Percentiles rank a stretch among this genome's conserved stretches.
These are phyloP conservation scores for Salvator merianae DNA, from an alignment of 2,113 vertebrate genomes.

Conservation along the genomic window DNA sequence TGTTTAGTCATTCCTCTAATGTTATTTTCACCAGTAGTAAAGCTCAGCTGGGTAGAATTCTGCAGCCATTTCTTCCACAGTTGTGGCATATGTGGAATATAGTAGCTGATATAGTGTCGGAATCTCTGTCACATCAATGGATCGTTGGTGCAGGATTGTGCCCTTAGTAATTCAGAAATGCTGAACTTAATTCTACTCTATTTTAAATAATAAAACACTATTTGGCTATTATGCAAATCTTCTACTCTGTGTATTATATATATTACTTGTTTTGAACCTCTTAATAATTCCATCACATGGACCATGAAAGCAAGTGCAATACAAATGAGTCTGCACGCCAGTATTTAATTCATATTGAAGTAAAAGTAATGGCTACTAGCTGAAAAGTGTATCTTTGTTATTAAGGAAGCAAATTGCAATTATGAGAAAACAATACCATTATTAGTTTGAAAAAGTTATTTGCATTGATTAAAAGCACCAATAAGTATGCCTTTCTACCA, in stretches of 20 bases:
- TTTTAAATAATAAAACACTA: conserved; percentile 8
- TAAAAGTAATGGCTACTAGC: conserved; percentile 53
- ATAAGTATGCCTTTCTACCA: conserved; percentile 72
- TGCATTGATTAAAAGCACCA: conserved; percentile 81
- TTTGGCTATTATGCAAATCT: conserved; percentile 9
- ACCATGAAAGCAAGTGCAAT: rapidly evolving
- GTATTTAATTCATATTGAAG: conserved; percentile 53
- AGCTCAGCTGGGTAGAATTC: too few species aligned
- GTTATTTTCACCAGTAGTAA: too few species aligned
- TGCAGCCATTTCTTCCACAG: too few species aligned
- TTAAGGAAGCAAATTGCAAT: conserved; percentile 75
- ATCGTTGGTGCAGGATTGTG: not conserved
- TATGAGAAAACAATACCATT: conserved; percentile 69
- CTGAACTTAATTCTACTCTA: not conserved
- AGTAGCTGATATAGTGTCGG: too few species aligned
- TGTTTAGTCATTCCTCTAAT: too few species aligned
- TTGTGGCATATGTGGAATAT: too few species aligned
- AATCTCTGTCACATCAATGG: too few species aligned
- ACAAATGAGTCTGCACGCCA: conserved; percentile 15
- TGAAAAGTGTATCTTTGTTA: conserved; percentile 71
- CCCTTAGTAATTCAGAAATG: not conserved
- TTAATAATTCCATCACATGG: not conserved
- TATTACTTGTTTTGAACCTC: not conserved
- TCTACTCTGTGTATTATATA: not conserved
- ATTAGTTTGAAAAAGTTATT: conserved; percentile 77